These are phyloP conservation scores for Furnarius figulus DNA, from an alignment of 2,113 vertebrate genomes.

Conservation along the genomic window DNA sequence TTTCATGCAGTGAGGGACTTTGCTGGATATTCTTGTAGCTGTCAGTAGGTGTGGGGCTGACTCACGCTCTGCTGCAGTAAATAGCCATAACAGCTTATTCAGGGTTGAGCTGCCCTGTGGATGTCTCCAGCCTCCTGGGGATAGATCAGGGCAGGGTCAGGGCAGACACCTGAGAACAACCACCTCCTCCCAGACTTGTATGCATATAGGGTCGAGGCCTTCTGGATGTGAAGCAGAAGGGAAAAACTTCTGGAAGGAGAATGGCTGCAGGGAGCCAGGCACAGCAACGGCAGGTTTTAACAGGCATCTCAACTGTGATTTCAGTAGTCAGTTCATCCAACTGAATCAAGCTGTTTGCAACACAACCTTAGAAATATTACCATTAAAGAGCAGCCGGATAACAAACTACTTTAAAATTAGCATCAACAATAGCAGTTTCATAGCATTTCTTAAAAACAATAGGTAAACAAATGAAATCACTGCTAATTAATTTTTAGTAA, in stretches of 20 bases:
- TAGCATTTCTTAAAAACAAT: neutral
- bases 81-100: neutral
- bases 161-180: neutral
- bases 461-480: neutral
- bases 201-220: accelerated
- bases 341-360: neutral
- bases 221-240: neutral
- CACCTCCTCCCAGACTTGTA: neutral
- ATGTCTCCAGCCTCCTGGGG: neutral
- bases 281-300: neutral
- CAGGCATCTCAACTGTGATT: neutral
- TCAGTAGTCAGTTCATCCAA: neutral
- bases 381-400: neutral
- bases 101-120: neutral
- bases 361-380: neutral
- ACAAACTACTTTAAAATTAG: neutral
- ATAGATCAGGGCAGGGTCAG: neutral
- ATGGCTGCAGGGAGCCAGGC: neutral
- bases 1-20: neutral
- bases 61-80: neutral
- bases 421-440: neutral
- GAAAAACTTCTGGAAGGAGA: neutral
- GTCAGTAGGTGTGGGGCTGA: neutral
- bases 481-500: neutral
- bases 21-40: neutral